Base-by-base conservation (phyloP, 92 coral and sea anemone species). In the Montipora capitata region DNA sequence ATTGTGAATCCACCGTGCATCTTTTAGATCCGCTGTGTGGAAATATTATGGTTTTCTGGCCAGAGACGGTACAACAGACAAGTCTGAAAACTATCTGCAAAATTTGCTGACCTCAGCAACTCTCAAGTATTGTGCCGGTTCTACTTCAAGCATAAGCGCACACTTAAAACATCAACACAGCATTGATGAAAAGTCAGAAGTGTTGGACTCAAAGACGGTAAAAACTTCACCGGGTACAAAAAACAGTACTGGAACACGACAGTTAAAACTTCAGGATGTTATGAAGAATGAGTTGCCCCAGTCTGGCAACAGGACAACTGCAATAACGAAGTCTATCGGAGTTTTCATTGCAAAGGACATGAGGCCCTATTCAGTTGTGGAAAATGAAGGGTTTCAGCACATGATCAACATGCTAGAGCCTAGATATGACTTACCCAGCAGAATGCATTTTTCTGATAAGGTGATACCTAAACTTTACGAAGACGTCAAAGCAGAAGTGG, bases 351-450 rank as follows among this genome's bases (percentile, higher is more conserved):
- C 63, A 10, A 89, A 82, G 83, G 88, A 89, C 65, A 15, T 89
- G 92, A 64, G 79, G 48, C 92, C 85, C 52, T 89, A 49, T 41
- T 48, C 72, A 15, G 85, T 76, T 15, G 92, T 82, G 27, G 85
- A 89, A 56, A 89, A 83, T 68, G 54, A 64, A 66, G 92, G 88
- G 14, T 89, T 89, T 75, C 51, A 76, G 17, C 68, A 74, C 45
- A 7, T 81, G 61, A 64, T 85, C 51, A 43, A 68, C 20, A 62
- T 86, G 17, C 59, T 83, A 11, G 88, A 83, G 63, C 45, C 76
- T 3, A 87, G 91, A 17, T 87, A 71, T 68, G 45, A 79, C 42
- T 20, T 87, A 45, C 91, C 91, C 7, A 48, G 72, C 48, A 57
- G 80, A 57, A 61, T 48, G 20, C 72, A 68, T 80, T 80, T 87